Base-by-base conservation (phyloP, 2,113 vertebrate genomes). In the Acrocephalus arundinaceus region DNA sequence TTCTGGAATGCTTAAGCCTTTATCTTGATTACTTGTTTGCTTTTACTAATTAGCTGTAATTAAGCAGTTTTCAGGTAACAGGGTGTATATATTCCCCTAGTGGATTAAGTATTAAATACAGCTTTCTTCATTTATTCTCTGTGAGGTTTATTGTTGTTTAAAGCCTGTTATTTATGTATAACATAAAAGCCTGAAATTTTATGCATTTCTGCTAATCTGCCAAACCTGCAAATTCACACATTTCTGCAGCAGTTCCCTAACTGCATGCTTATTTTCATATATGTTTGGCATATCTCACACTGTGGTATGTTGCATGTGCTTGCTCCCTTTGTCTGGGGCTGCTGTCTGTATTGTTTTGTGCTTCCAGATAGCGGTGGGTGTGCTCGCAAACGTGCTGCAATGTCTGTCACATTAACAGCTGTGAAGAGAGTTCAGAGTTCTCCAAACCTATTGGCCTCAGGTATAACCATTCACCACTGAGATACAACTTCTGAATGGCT, bases 371-470 rank as follows among this genome's bases (percentile, higher is more conserved):
- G 99, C 98, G 98, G 99, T 97, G 99, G 99, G 98, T 98, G 93
- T 95, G 97, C 98, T 98, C 98, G 98, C 98, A 99, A 99, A 97
- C 98, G 98, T 84, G 97, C 99, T 63, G 98, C 98, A 96, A 98
- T 99, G 98, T 99, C 98, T 97, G 98, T 99, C 94, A 98, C 97
- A 89, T 98, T 99, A 98, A 98, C 98, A 97, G 98, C 99, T 96
- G 98, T 99, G 99, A 99, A 99, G 99, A 99, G 99, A 97, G 99
- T 99, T 97, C 99, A 99, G 97, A 99, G 99, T 98, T 99, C 99
- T 97, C 99, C 99, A 97, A 99, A 99, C 98, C 98, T 99, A 45
- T 98, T 98, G 98, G 96, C 98, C 94, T 97, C 99, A 99, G 99
- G 99, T 99, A 99, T 98, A 98, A 94, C 94, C 75, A 51, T 97